phyloP scores from a whole-genome alignment of 2,113 vertebrate species.

The Nipponia nippon region DNA sequence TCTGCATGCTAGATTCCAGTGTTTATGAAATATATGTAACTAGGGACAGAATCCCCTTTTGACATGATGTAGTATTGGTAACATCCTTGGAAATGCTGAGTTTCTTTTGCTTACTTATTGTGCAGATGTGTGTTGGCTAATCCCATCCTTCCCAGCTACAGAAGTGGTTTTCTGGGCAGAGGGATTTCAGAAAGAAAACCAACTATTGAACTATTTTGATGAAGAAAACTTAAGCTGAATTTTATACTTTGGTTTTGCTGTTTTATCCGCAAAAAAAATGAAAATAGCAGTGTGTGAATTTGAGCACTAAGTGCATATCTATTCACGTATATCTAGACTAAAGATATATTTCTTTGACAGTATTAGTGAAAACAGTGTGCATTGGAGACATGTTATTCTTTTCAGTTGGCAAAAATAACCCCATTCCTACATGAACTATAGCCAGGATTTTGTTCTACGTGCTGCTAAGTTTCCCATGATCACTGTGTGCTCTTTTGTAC shows the following conservation, averaged over 20 bases:
- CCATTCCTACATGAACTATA: background rate
- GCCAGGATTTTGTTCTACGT: constrained; percentile 30
- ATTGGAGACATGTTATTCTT: background rate
- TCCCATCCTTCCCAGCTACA: background rate
- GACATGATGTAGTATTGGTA: background rate
- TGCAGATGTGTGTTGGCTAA: background rate
- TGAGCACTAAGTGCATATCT: background rate
- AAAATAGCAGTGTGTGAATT: background rate
- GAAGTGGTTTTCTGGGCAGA: background rate
- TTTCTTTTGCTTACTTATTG: background rate
- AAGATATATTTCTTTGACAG: background rate
- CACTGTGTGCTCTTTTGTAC: constrained; percentile 10
- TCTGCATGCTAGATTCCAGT: background rate
- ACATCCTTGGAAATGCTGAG: constrained; percentile 1
- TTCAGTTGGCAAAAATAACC: constrained; percentile 37
- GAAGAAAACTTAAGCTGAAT: background rate
- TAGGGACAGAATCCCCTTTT: background rate
- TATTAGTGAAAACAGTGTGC: background rate
- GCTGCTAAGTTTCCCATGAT: background rate
- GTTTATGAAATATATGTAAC: constrained; percentile 19
- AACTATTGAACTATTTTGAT: background rate
- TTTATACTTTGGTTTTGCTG: background rate
- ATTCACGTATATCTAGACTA: background rate
- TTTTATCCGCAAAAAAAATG: background rate
- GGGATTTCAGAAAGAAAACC: background rate